Evolutionary conservation across 2,888 invertebrate genomes (phyloP).

Genomic region (Eupsilia transversa): DNA sequence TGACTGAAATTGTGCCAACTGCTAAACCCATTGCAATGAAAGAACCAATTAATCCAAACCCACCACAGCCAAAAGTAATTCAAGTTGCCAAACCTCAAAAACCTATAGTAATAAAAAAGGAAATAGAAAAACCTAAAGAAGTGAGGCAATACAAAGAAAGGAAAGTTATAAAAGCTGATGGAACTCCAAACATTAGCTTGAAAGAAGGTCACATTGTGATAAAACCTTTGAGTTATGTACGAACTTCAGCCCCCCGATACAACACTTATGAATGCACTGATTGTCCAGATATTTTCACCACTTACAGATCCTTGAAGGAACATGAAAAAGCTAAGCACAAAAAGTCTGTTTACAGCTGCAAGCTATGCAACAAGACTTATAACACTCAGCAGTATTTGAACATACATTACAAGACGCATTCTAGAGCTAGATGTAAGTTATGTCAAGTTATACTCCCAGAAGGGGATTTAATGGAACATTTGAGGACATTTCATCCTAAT

Average conservation of each 20-base stretch:
- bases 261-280: constrained; percentile 71
- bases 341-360: constrained; percentile 70
- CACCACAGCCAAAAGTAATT: not conserved
- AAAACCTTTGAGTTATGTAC: constrained; percentile 63
- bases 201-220: constrained; percentile 73
- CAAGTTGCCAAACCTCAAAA: constrained; percentile 1
- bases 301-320: constrained; percentile 72
- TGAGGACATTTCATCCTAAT: constrained; percentile 71
- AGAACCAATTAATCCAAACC: not conserved
- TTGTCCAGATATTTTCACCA: constrained; percentile 74
- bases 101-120: constrained; percentile 29
- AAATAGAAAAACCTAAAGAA: constrained; percentile 14
- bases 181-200: constrained; percentile 67
- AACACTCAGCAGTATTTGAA: constrained; percentile 75
- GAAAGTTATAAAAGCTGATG: constrained; percentile 39
- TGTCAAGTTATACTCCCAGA: constrained; percentile 71
- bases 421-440: constrained; percentile 72
- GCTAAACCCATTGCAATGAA: constrained; percentile 58
- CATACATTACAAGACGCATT: constrained; percentile 75
- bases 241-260: constrained; percentile 58
- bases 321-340: constrained; percentile 75
- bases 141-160: constrained; percentile 19
- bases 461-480: constrained; percentile 71
- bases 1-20: constrained; percentile 66
- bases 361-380: constrained; percentile 73